Conservation (phyloP, 2,113 vertebrate species). For the Salvelinus fontinalis region DNA sequence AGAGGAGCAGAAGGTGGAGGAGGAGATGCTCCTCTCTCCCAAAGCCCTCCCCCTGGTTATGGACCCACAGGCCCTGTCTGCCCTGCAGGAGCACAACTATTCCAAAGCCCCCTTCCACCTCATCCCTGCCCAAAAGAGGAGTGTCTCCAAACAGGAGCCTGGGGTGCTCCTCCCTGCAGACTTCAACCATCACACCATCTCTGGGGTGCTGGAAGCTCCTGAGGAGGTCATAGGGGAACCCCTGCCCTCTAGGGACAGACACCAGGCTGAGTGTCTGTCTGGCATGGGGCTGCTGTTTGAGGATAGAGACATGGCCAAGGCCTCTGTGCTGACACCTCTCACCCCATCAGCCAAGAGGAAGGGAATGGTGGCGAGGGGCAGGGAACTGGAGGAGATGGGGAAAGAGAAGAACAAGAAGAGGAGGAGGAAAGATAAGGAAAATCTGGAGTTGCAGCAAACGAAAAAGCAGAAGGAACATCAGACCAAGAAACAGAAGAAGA, state of each 20-base stretch:
- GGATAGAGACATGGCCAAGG: constrained; percentile 42
- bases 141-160: constrained; percentile 54
- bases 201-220: constrained; percentile 75
- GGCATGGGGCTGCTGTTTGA: constrained; percentile 53
- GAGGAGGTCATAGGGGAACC: constrained; percentile 79
- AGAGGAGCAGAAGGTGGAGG: constrained; percentile 77
- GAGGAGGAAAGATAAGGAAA: constrained; percentile 74
- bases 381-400: constrained; percentile 52
- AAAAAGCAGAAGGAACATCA: constrained; percentile 69
- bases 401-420: constrained; percentile 65
- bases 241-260: constrained; percentile 48
- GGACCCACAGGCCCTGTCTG: constrained; percentile 63
- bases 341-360: constrained; percentile 66
- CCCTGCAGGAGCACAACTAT: constrained; percentile 88
- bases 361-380: constrained; percentile 40
- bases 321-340: constrained; percentile 21
- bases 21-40: constrained; percentile 45
- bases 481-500: constrained; percentile 69
- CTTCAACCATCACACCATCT: constrained; percentile 68
- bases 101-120: constrained; percentile 70
- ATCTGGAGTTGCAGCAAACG: constrained; percentile 54
- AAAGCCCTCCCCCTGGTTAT: constrained; percentile 50
- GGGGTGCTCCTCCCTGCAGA: constrained; percentile 68
- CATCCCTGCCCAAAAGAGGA: constrained; percentile 45
- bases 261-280: constrained; percentile 52